Conservation (phyloP, 2,113 vertebrate species). For the Ptilonorhynchus violaceus region DNA sequence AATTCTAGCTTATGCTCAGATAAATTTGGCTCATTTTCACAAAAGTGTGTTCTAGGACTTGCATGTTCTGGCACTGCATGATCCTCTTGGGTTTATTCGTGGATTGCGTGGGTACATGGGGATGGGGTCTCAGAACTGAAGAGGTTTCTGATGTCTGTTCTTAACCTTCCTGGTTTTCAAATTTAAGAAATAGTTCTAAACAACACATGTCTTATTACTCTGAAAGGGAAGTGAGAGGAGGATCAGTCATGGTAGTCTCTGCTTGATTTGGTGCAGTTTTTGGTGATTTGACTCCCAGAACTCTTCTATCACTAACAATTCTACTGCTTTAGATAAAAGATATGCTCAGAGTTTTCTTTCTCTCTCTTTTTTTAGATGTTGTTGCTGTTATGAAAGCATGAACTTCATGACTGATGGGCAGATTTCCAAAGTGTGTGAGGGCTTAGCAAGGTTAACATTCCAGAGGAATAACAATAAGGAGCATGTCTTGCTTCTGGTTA, state of each 20-base stretch:
- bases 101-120: neutral
- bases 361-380: neutral
- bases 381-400: neutral
- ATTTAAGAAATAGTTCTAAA: neutral
- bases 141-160: neutral
- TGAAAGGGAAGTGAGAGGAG: neutral
- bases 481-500: neutral
- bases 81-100: neutral
- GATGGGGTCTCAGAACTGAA: neutral
- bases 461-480: neutral
- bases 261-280: neutral
- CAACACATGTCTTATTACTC: neutral
- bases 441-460: neutral
- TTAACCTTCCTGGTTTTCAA: neutral
- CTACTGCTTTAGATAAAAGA: neutral
- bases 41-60: neutral
- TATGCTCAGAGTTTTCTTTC: neutral
- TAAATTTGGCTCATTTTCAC: slow-evolving; percentile 10
- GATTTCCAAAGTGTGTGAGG: neutral
- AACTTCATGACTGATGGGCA: neutral
- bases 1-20: slow-evolving; percentile 15
- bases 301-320: neutral
- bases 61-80: neutral
- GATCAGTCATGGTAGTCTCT: neutral
- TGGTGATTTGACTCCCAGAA: neutral